Conservation (phyloP, 2,888 invertebrate genomes). For the Drosophila paranaensis region DNA sequence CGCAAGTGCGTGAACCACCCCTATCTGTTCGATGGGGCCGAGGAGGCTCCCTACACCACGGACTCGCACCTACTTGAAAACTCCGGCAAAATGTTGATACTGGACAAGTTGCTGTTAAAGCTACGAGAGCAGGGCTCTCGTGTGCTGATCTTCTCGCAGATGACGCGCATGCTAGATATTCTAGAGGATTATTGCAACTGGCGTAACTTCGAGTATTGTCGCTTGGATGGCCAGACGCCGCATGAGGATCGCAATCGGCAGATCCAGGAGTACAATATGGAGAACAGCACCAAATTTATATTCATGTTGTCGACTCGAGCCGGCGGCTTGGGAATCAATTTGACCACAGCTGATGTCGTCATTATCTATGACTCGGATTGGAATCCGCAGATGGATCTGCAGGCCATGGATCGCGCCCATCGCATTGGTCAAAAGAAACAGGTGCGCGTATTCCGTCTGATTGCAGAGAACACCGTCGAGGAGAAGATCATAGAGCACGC, state of each 20-base stretch:
- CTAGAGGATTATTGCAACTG: constrained; percentile 98
- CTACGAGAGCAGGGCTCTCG: constrained; percentile 95
- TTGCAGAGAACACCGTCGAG: constrained; percentile 99
- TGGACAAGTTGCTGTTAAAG: constrained; percentile 97
- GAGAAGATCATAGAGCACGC: constrained; percentile 99
- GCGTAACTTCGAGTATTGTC: constrained; percentile 93
- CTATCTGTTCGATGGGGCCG: constrained; percentile 99
- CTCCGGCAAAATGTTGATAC: constrained; percentile 97
- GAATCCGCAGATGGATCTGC: constrained; percentile 99
- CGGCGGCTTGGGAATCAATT: constrained; percentile 98
- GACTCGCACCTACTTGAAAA: constrained; percentile 97
- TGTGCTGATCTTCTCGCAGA: constrained; percentile 97
- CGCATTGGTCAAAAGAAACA: constrained; percentile 99
- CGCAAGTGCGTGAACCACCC: constrained; percentile 99
- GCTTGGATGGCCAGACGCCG: constrained; percentile 97
- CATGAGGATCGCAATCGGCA: constrained; percentile 97
- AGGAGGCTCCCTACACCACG: constrained; percentile 99
- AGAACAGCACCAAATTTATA: constrained; percentile 95
- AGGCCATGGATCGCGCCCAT: constrained; percentile 98
- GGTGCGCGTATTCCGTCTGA: constrained; percentile 95
- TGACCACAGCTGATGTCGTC: constrained; percentile 99
- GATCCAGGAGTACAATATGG: constrained; percentile 97
- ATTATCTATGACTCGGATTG: constrained; percentile 99
- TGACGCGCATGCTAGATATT: constrained; percentile 98
- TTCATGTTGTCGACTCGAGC: constrained; percentile 99